Evolutionary conservation across 37 sponge, comb jelly and placozoan genomes (phyloP), one percentile per base, ranked within the genome.

Genomic region (Chondrosia reniformis): DNA sequence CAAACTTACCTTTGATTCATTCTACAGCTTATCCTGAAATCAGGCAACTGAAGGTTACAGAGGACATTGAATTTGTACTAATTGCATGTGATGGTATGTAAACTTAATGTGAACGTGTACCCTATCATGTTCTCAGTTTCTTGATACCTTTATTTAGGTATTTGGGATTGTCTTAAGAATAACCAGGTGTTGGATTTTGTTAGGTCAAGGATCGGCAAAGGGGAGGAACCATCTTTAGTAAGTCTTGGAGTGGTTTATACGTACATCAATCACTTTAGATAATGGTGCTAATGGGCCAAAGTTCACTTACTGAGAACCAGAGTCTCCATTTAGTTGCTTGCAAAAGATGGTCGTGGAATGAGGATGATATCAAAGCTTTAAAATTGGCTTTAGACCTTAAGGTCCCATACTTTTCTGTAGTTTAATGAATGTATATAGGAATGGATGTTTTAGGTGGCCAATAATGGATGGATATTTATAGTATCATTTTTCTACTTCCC

Each of bases 111-210:
- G n/a, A n/a, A n/a, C 15, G 52, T 15, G 52, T 49, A 15, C 10
- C 52, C 52, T 49, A 15, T 49, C 10, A 28, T 75, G 46, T 36
- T 52, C 49, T 46, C 24, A 22, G 63, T 33, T 45, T 58, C 9
- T 33, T 39, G 45, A 4, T 3, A 28, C 44, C 19, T 77, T 36
- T 59, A 31, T 77, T 0, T 77, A 91, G 92, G 92, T 59, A 90
- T 96, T 30, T 96, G 97, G 97, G 97, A 96, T 66, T 91, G 91
- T 27, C 65, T 96, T 89, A 84, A 82, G 0, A 96, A 89, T 65
- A 67, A 84, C 13, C 93, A 96, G 57, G 97, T 93, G 52, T 62
- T 93, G 0, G 91, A 90, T 9, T 96, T 93, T 78, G 86, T 96
- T 1, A 42, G 97, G 45, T 75, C 54, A 42, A 81, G 86, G 37